Conservation (phyloP, 2,888 invertebrate genomes). For the Eudemis profundana region DNA sequence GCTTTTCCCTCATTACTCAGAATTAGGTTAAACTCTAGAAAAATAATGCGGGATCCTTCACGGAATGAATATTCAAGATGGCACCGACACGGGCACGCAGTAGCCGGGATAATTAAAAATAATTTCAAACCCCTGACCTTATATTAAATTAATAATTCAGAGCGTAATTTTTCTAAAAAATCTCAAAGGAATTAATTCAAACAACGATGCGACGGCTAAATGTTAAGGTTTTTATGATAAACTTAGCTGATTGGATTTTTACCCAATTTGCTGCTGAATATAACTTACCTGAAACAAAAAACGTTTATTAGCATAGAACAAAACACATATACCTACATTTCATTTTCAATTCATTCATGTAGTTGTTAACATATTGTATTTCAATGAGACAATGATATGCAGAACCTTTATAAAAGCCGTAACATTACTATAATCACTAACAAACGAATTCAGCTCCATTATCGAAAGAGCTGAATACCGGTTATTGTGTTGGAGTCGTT, state of each 20-base stretch:
- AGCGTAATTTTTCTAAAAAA: constrained; percentile 46
- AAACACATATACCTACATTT: neutral
- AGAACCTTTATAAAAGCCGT: neutral
- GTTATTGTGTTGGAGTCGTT: constrained; percentile 45
- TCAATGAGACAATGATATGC: neutral
- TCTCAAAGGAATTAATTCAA: constrained; percentile 29
- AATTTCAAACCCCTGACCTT: constrained; percentile 62
- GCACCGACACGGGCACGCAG: constrained; percentile 53
- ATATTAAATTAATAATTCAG: constrained; percentile 62
- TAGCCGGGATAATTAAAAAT: constrained; percentile 72
- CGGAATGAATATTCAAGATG: constrained; percentile 74
- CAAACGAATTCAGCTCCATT: constrained; percentile 9
- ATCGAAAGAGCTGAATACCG: constrained; percentile 15
- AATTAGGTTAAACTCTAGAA: constrained; percentile 74
- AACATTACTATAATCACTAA: neutral
- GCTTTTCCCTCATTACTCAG: constrained; percentile 70
- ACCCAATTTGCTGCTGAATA: constrained; percentile 1
- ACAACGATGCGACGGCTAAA: neutral
- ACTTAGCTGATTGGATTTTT: constrained; percentile 16
- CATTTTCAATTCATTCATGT: neutral
- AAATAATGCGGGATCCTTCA: constrained; percentile 69
- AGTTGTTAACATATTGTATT: no score
- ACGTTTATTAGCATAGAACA: neutral
- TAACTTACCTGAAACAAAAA: constrained; percentile 40
- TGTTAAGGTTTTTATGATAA: neutral